These are phyloP conservation scores for Formica selysi DNA, from an alignment of 1,140 invertebrate genomes.

Conservation along the genomic window DNA sequence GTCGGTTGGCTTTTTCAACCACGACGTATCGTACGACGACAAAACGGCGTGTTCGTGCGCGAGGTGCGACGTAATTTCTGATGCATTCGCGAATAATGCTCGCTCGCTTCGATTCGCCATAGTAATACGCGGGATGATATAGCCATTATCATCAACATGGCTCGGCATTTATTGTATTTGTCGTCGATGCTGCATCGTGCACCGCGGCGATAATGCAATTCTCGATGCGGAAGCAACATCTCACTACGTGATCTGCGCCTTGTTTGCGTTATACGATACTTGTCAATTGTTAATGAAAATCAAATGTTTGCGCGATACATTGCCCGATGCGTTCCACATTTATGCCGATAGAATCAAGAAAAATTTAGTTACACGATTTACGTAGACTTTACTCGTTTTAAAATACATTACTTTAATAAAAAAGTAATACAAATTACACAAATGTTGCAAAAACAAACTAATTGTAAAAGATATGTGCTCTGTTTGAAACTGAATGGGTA, in stretches of 20 bases:
- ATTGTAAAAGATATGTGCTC: not conserved
- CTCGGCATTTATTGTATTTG: constrained; percentile 69
- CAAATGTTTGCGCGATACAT: constrained; percentile 21
- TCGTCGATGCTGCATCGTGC: constrained; percentile 26
- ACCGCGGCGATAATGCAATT: constrained; percentile 64
- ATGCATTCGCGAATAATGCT: constrained; percentile 27
- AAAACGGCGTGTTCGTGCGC: constrained; percentile 3
- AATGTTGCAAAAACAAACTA: not conserved
- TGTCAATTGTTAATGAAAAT: constrained; percentile 31
- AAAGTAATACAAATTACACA: not conserved
- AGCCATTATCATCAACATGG: constrained; percentile 56
- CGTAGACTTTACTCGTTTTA: not conserved
- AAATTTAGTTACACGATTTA: not conserved
- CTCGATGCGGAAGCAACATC: constrained; percentile 45
- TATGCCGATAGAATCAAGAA: not conserved
- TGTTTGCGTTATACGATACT: constrained; percentile 25
- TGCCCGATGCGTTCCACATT: not conserved
- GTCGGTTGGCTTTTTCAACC: constrained; percentile 42
- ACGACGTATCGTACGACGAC: constrained; percentile 36
- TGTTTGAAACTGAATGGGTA: not conserved
- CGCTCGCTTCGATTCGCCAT: constrained; percentile 22
- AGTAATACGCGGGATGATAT: constrained; percentile 14
- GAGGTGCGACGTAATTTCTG: constrained; percentile 19
- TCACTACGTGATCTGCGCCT: constrained; percentile 37
- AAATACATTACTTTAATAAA: not conserved